phyloP scores from a whole-genome alignment of 1,140 invertebrate species.

The Drosophila repletoides region DNA sequence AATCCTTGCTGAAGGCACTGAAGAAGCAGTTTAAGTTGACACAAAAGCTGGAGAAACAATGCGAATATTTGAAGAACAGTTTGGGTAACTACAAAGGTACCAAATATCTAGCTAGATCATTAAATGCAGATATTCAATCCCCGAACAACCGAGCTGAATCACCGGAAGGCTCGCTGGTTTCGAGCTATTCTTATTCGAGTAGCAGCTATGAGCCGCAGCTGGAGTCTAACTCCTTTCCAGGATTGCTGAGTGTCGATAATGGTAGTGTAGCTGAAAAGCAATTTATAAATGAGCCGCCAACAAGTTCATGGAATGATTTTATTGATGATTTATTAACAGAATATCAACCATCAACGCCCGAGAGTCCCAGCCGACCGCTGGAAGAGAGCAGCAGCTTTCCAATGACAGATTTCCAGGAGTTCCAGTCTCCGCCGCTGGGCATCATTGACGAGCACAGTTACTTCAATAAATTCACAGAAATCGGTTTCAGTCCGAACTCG shows the following conservation, averaged over 20 bases:
- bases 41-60: conserved; percentile 83
- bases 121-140: conserved; percentile 3
- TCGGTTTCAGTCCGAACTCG: conserved; percentile 84
- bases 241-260: conserved; percentile 28
- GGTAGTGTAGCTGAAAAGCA: conserved; percentile 38
- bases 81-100: conserved; percentile 2
- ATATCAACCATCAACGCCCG: conserved; percentile 30
- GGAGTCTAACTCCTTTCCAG: conserved; percentile 17
- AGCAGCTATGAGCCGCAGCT: conserved; percentile 28
- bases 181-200: conserved; percentile 30
- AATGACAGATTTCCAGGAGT: conserved; percentile 4
- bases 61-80: conserved; percentile 83
- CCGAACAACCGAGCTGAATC: conserved; percentile 10
- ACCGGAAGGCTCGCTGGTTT: conserved; percentile 29
- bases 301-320: conserved; percentile 57
- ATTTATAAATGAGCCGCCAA: conserved; percentile 33
- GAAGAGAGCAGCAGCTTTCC: conserved; percentile 26
- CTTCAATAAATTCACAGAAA: conserved; percentile 82
- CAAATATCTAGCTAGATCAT: background rate
- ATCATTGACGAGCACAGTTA: conserved; percentile 38
- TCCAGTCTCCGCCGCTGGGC: background rate
- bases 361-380: conserved; percentile 26
- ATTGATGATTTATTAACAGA: conserved; percentile 62
- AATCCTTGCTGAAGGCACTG: conserved; percentile 82
- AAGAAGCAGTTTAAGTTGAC: conserved; percentile 83